Conservation (phyloP, 2,113 vertebrate species). For the Lucifuga dentata region DNA sequence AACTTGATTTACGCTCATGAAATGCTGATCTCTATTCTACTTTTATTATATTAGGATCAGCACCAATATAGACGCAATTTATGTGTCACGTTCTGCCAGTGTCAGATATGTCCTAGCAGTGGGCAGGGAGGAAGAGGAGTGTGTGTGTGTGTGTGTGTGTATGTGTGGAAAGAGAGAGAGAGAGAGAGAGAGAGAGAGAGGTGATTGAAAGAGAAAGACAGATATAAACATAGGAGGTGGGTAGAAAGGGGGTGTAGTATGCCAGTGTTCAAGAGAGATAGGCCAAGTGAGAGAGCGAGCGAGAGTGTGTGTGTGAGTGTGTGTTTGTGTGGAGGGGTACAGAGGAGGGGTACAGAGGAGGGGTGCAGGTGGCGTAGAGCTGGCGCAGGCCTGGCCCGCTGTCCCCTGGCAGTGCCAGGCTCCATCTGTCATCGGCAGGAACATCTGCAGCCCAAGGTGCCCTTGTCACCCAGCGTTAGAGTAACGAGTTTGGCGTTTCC, state of each 20-base stretch:
- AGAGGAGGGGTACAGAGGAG: conserved; percentile 73
- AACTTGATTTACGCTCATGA: conserved; percentile 37
- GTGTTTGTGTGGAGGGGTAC: conserved; percentile 67
- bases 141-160: conserved; percentile 57
- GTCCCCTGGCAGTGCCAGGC: conserved; percentile 82
- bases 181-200: neutral
- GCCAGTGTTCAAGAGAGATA: conserved; percentile 74
- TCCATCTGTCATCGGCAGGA: conserved; percentile 84
- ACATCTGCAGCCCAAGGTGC: conserved; percentile 87
- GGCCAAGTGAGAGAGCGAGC: conserved; percentile 66
- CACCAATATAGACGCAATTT: conserved; percentile 49
- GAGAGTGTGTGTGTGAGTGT: conserved; percentile 66
- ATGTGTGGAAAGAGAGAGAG: conserved; percentile 23
- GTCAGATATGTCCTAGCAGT: conserved; percentile 66
- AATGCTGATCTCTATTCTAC: conserved; percentile 25
- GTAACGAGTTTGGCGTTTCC: conserved; percentile 84
- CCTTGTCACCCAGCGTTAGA: conserved; percentile 86
- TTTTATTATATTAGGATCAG: conserved; percentile 52
- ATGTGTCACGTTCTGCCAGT: conserved; percentile 66
- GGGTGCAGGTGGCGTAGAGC: conserved; percentile 83
- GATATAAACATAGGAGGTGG: conserved; percentile 49
- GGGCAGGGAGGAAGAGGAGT: conserved; percentile 60
- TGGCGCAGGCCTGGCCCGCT: conserved; percentile 77
- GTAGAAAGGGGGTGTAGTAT: conserved; percentile 32
- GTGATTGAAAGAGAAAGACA: conserved; percentile 48